Percentiles rank a stretch among this genome's conserved stretches.
phyloP scores from a whole-genome alignment of 2,113 vertebrate genomes.

The Ceyx margarethae region DNA sequence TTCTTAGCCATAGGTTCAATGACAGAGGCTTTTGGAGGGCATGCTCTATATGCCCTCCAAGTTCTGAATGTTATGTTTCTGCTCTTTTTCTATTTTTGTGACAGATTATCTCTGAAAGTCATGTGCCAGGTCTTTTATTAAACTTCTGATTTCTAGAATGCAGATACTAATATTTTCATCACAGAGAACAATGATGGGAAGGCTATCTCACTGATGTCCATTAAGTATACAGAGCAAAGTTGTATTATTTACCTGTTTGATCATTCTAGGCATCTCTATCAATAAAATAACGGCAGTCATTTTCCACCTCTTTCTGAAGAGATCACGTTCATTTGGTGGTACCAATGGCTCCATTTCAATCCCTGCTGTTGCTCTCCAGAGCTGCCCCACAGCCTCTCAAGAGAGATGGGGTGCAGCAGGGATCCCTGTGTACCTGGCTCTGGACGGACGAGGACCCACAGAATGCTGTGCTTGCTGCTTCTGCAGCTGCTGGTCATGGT shows the following conservation, averaged over 20 bases:
- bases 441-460: not conserved
- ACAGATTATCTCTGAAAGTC: not conserved
- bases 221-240: not conserved
- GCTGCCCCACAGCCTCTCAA: fast-evolving
- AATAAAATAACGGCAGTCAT: not conserved
- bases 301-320: not conserved
- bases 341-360: fast-evolving
- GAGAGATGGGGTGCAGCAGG: fast-evolving
- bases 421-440: fast-evolving
- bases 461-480: not conserved
- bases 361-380: not conserved
- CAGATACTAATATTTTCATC: not conserved
- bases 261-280: not conserved
- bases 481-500: not conserved
- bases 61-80: not conserved
- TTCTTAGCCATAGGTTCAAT: not conserved
- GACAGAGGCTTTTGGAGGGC: not conserved
- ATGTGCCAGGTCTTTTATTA: not conserved
- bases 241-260: not conserved
- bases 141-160: not conserved
- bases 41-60: fast-evolving
- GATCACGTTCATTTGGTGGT: not conserved
- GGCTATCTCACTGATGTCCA: fast-evolving
- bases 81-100: not conserved
- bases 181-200: not conserved